Evolutionary conservation across 2,113 vertebrate genomes (phyloP).

Genomic region (Speoplatyrhinus poulsoni): DNA sequence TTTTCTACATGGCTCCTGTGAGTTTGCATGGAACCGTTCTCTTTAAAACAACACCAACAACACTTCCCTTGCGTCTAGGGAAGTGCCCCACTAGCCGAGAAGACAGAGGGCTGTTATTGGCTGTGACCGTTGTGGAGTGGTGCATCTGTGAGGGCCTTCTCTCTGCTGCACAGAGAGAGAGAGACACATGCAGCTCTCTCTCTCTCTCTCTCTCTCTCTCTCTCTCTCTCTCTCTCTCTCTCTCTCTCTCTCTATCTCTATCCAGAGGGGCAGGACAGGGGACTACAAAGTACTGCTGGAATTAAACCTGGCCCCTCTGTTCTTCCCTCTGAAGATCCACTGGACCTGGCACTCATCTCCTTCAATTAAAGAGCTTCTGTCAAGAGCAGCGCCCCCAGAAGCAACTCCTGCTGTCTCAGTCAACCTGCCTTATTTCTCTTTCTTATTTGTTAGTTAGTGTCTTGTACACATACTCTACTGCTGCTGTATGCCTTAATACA

Average conservation of each 20-base stretch:
- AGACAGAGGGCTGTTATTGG: constrained; percentile 53
- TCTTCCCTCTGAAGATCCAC: constrained; percentile 50
- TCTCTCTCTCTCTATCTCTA: neutral
- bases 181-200: too few relatives aligned
- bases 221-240: constrained; percentile 18
- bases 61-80: neutral
- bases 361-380: constrained; percentile 57
- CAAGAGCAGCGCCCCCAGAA: constrained; percentile 50
- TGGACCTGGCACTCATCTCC: constrained; percentile 38
- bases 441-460: neutral
- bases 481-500: neutral
- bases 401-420: neutral
- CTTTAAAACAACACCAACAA: neutral
- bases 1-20: neutral
- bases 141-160: constrained; percentile 35
- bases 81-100: constrained; percentile 30
- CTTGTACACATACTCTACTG: neutral
- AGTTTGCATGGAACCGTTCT: constrained; percentile 34
- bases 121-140: constrained; percentile 47
- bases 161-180: too few relatives aligned
- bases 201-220: constrained; percentile 24
- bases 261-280: constrained; percentile 17
- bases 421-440: neutral
- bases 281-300: constrained; percentile 68
- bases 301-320: constrained; percentile 55